Evolutionary conservation across 2,888 invertebrate species (phyloP), one percentile per base, ranked within the genome.

Genomic region (Idaea aversata): DNA sequence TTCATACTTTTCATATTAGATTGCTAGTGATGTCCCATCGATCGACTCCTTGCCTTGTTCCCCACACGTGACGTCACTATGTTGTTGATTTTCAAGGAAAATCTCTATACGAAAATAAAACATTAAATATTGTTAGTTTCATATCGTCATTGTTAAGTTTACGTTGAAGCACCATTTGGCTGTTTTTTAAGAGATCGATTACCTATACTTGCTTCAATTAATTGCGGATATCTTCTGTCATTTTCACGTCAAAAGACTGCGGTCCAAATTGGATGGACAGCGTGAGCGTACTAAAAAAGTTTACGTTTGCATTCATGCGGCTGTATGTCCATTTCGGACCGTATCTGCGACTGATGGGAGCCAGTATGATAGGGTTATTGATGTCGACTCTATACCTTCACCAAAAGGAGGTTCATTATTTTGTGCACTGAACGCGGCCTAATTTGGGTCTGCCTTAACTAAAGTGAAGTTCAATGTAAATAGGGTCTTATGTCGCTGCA

Each of bases 61-160:
- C 47, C 47, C 25, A 25, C 25, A 13, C 10, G 47, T 47, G 47
- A 47, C 47, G 47, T 10, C 47, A 13, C 47, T 47, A 13, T 10
- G 13, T 47, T 47, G 47, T 47, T 47, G 47, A 47, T 47, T 47
- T 47, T 47, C 47, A 47, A 47, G 47, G 47, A 47, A 47, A 47
- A 47, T 47, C 47, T 47, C 47, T 25, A 25, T 25, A 25, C 47
- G 13, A 47, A 13, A 47, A 47, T 3, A 7, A 47, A 6, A 47
- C 47, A 47, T 47, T 13, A 47, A 47, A 47, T 47, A 47, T 47
- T 47, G 47, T 47, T 47, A 47, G 47, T 47, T 47, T 47, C 47
- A 47, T 47, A 47, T 47, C 47, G 47, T 47, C 47, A 47, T 47
- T 47, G 47, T 47, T 47, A 47, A 47, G 47, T 47, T 47, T 47